Evolutionary conservation across 2,113 vertebrate species (phyloP).

Genomic region (Salminus brasiliensis): DNA sequence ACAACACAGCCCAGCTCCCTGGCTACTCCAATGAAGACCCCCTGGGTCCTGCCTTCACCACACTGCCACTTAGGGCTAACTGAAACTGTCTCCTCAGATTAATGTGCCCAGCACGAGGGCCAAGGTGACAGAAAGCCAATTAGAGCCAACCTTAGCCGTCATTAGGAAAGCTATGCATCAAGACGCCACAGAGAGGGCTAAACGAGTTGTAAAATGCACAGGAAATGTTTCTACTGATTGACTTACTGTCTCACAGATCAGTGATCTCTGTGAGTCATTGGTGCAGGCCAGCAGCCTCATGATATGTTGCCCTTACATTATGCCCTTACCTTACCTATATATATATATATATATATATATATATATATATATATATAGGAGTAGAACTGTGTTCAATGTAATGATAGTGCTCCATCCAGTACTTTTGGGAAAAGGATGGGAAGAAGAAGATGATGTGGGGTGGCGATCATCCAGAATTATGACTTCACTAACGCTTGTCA

Average conservation of each 20-base stretch:
- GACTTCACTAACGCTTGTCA: too few relatives aligned
- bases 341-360: too few relatives aligned
- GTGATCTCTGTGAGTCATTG: background rate
- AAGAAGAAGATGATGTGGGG: too few relatives aligned
- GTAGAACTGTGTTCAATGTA: too few relatives aligned
- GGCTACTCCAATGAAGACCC: conserved; percentile 4
- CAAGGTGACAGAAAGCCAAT: conserved; percentile 23
- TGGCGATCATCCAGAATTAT: too few relatives aligned
- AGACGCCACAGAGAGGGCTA: background rate
- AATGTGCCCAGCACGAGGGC: conserved; percentile 27
- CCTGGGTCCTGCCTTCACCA: conserved; percentile 3
- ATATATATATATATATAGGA: too few relatives aligned
- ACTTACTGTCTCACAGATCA: background rate
- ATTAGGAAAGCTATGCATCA: background rate
- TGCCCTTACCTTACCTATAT: too few relatives aligned
- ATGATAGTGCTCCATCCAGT: too few relatives aligned
- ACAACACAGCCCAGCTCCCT: conserved; percentile 19
- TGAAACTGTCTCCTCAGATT: conserved; percentile 50
- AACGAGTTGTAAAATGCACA: background rate
- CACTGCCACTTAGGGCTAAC: conserved; percentile 28
- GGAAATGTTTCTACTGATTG: background rate
- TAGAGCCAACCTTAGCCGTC: conserved; percentile 21
- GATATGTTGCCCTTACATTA: too few relatives aligned
- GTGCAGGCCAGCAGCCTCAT: background rate
- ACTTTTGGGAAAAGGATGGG: too few relatives aligned